Conservation (phyloP, 1,140 invertebrate genomes). For the Leguminivora glycinivorella region DNA sequence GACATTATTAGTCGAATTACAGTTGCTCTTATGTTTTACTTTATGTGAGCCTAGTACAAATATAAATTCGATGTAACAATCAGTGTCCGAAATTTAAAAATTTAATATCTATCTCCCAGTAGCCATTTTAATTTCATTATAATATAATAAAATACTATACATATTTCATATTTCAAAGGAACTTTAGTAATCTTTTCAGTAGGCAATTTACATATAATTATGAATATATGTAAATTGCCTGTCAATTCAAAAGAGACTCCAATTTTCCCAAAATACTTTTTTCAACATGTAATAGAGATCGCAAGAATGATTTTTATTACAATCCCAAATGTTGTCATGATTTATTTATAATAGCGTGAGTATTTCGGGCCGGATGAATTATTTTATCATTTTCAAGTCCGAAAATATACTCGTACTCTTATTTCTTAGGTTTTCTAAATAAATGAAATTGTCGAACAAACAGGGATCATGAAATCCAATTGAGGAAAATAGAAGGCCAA, state of each 20-base stretch:
- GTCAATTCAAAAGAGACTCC: background rate
- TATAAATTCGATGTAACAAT: conserved; percentile 51
- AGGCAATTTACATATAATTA: too few species aligned
- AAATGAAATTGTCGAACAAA: background rate
- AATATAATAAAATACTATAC: background rate
- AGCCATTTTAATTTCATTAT: background rate
- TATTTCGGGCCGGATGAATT: conserved; percentile 13
- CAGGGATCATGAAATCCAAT: background rate
- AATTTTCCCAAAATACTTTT: conserved; percentile 7
- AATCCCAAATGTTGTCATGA: conserved; percentile 22
- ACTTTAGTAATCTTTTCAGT: background rate
- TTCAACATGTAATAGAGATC: conserved; percentile 19
- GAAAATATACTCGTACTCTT: too few species aligned
- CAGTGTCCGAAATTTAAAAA: background rate
- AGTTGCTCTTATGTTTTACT: conserved; percentile 60
- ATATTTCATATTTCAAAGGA: background rate
- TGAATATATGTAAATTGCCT: background rate
- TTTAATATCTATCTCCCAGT: too few species aligned
- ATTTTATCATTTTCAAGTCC: conserved; percentile 14
- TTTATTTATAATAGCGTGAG: conserved; percentile 27
- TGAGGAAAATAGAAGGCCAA: background rate
- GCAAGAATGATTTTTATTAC: background rate
- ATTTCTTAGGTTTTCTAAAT: background rate
- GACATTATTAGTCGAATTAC: conserved; percentile 61
- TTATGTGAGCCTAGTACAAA: conserved; percentile 62